Conservation (phyloP, 2,888 invertebrate species). For the Athalia rosae region DNA sequence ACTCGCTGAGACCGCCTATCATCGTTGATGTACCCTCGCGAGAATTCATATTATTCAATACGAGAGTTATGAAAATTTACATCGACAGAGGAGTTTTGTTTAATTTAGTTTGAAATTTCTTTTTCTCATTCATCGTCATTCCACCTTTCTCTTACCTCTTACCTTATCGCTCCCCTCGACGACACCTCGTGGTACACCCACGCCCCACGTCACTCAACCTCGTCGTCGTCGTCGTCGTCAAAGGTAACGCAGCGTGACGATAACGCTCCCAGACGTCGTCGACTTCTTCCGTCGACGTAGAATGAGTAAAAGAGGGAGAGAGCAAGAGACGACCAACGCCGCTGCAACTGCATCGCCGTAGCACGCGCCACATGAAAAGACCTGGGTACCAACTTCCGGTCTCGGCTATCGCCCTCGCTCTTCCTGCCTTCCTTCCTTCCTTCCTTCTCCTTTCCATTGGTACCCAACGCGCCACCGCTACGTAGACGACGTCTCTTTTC, state of each 20-base stretch:
- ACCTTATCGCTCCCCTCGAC: constrained; percentile 49
- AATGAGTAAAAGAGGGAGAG: too few relatives aligned
- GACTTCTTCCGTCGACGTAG: constrained; percentile 18
- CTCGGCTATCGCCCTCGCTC: constrained; percentile 36
- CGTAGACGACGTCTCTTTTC: not conserved
- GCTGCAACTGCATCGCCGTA: constrained; percentile 31
- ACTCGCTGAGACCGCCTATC: too few relatives aligned
- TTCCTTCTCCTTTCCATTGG: constrained; percentile 5
- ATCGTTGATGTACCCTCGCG: too few relatives aligned
- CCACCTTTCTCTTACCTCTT: constrained; percentile 45
- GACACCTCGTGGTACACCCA: constrained; percentile 39
- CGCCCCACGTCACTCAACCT: constrained; percentile 18
- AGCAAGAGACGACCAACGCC: constrained; percentile 29
- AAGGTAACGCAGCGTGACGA: constrained; percentile 58
- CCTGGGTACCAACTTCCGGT: constrained; percentile 53
- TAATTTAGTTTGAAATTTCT: too few relatives aligned
- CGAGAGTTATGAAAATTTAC: too few relatives aligned
- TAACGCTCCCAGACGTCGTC: constrained; percentile 51
- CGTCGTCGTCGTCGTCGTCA: constrained; percentile 48
- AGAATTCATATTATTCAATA: too few relatives aligned
- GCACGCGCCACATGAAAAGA: constrained; percentile 49
- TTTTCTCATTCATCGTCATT: too few relatives aligned
- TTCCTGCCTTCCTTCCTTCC: constrained; percentile 17
- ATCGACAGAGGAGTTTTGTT: too few relatives aligned
- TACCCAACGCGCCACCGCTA: constrained; percentile 8